phyloP scores from a whole-genome alignment of 2,113 vertebrate species.

The Psammodynastes pulverulentus region DNA sequence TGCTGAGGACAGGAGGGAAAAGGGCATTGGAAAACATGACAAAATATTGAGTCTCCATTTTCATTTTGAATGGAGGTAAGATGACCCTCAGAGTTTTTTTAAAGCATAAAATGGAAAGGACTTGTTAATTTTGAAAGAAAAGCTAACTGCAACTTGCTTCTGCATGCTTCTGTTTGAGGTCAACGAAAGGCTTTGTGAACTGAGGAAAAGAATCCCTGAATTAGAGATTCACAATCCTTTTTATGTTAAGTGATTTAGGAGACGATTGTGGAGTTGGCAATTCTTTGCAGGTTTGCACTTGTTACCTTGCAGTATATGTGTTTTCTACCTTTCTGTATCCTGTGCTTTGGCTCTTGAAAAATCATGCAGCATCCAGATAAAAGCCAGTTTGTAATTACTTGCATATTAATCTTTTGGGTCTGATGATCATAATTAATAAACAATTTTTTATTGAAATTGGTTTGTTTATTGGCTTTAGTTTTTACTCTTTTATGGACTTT shows the following conservation, averaged over 20 bases:
- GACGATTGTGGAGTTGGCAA: not conserved
- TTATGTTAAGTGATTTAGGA: not conserved
- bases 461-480: not conserved
- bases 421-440: not conserved
- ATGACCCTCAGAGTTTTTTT: not conserved
- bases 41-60: not conserved
- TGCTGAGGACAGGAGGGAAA: slow-evolving; percentile 20
- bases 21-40: not conserved
- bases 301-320: not conserved
- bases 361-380: not conserved
- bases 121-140: not conserved
- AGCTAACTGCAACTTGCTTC: not conserved
- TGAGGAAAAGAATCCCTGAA: not conserved
- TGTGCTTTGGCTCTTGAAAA: not conserved
- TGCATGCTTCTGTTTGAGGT: not conserved
- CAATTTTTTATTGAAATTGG: not conserved
- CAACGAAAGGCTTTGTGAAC: not conserved
- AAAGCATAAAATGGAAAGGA: not conserved
- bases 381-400: not conserved
- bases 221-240: not conserved
- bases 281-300: not conserved
- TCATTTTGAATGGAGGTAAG: not conserved
- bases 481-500: not conserved
- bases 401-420: not conserved
- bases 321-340: not conserved